Conservation (phyloP, 2,888 invertebrate genomes). For the Liodrosophila aerea region DNA sequence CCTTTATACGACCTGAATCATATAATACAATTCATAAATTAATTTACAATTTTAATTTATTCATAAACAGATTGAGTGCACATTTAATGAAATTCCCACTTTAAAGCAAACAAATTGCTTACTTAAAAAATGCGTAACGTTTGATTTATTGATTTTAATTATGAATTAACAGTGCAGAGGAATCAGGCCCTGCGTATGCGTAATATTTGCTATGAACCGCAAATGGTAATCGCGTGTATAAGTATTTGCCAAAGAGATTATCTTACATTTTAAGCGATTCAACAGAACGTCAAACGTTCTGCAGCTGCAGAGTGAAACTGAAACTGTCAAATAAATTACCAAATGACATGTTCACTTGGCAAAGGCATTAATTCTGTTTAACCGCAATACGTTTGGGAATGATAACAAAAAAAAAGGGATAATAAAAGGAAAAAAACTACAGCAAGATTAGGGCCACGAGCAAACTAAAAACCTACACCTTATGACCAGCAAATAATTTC, state of each 20-base stretch:
- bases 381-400: not conserved
- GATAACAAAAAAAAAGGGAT: slow-evolving; percentile 12
- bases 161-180: too few relatives aligned
- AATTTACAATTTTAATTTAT: too few relatives aligned
- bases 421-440: slow-evolving; percentile 3
- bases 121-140: too few relatives aligned
- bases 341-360: slow-evolving; percentile 1
- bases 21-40: too few relatives aligned
- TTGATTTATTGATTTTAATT: too few relatives aligned
- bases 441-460: not conserved
- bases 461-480: slow-evolving; percentile 1
- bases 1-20: too few relatives aligned
- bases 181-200: slow-evolving; percentile 10
- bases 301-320: slow-evolving; percentile 40
- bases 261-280: slow-evolving; percentile 63
- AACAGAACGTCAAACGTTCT: slow-evolving; percentile 35
- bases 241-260: slow-evolving; percentile 33
- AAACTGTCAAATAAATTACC: slow-evolving; percentile 16
- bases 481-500: slow-evolving; percentile 23
- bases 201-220: slow-evolving; percentile 14
- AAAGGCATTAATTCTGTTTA: not conserved
- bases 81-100: too few relatives aligned
- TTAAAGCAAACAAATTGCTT: too few relatives aligned
- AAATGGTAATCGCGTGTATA: not conserved
- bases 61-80: too few relatives aligned